Base-by-base conservation (phyloP, 2,797 vertebrate species). In the Brachymystax lenok region DNA sequence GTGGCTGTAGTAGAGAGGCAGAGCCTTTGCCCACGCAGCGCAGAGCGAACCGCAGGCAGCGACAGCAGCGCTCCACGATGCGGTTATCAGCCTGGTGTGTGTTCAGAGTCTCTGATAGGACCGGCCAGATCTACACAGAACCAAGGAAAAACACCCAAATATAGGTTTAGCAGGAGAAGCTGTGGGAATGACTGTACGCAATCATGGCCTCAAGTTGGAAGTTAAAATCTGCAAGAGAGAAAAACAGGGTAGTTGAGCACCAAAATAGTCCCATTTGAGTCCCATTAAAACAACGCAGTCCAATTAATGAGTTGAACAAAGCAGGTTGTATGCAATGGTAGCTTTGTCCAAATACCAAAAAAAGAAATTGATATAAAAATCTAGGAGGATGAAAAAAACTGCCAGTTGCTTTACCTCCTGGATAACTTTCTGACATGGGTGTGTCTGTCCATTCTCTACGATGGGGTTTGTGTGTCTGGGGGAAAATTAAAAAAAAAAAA, bases 381-480 rank as follows among this genome's bases (percentile, higher is more conserved):
- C 1, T 21, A 27, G 2, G 2, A 16, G 33, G 3, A 7, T 8
- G 61, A 69, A 19, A 69, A 69, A n/a, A 56, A 70, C 46, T 30
- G 6, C 8, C 77, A 27, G 59, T 3, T 7, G 64, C 50, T 87
- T 89, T 93, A 99, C 98, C 92, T 99, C 97, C 89, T 99, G 98
- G 85, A 99, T 99, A 89, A 99, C 98, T 90, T 97, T 98, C 94
- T 99, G 98, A 94, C 98, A 99, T 17, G 98, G 98, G 82, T 99
- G 98, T 6, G 95, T 96, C 93, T 99, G 98, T 75, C 98, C 98
- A 19, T 99, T 99, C 89, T 99, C 98, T 50, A 99, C 98, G 10
- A 97, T 97, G 17, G 98, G 98, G 88, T 98, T 98, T 77, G 98
- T 99, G 90, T 99, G 98, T 92, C 97, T 99, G 85, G 33, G 28